These are phyloP conservation scores for Leptonema lineaticorne DNA, from an alignment of 1,140 invertebrate genomes.

Conservation along the genomic window DNA sequence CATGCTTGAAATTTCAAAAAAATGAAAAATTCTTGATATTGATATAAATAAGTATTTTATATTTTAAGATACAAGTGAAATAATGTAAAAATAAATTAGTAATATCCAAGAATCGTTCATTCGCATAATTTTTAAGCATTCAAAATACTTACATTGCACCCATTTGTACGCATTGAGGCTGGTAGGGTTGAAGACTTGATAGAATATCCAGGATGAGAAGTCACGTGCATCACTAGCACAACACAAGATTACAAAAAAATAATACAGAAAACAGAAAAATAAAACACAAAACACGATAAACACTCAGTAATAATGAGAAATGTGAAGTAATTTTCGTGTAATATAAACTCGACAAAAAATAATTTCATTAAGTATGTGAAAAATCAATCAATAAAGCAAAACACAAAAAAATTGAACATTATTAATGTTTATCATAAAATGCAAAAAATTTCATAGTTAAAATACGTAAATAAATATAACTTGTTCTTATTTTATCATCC, in stretches of 20 bases:
- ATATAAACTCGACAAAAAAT: background rate
- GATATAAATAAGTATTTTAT: no score
- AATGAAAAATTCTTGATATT: conserved; percentile 4
- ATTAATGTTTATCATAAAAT: background rate
- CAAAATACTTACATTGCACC: conserved; percentile 45
- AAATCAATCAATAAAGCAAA: background rate
- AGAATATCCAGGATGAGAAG: conserved; percentile 74
- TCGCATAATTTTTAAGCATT: background rate
- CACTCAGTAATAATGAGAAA: conserved; percentile 4
- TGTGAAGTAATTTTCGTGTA: background rate
- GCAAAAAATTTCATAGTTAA: no score
- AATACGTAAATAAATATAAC: no score
- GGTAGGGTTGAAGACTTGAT: conserved; percentile 75
- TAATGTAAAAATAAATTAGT: background rate
- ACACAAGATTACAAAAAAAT: conserved; percentile 44
- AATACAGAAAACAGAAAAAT: conserved; percentile 34
- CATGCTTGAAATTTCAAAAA: no score
- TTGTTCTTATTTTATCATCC: no score
- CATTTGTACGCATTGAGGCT: conserved; percentile 52
- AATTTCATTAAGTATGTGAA: background rate
- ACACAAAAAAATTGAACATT: background rate
- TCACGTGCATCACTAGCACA: conserved; percentile 49
- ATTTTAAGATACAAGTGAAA: background rate
- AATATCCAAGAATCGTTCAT: conserved; percentile 2
- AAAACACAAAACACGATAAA: conserved; percentile 21